Conservation (phyloP, 2,888 invertebrate genomes). For the Pseudoips prasinana region DNA sequence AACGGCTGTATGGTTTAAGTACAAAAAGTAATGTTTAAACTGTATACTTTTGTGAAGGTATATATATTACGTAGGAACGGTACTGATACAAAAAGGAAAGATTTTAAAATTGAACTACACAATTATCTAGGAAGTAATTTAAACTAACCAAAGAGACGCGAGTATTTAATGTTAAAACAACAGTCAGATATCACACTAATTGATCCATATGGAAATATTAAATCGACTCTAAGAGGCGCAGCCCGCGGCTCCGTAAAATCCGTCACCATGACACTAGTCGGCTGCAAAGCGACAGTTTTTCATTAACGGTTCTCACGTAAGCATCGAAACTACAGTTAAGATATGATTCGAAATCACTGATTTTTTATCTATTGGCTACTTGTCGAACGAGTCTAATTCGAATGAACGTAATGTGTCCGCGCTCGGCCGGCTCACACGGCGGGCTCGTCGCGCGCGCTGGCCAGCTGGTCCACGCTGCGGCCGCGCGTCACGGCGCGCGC, state of each 20-base stretch:
- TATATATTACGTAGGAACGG: too few species aligned
- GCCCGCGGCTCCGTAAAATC: constrained; percentile 10
- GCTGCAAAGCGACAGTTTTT: too few species aligned
- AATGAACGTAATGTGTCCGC: too few species aligned
- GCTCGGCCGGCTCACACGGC: neutral
- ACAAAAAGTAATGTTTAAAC: constrained; percentile 6
- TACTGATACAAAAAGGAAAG: too few species aligned
- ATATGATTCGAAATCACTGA: constrained; percentile 77
- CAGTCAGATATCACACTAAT: constrained; percentile 31
- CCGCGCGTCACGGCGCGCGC: constrained; percentile 64
- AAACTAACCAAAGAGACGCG: constrained; percentile 13
- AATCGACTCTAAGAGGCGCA: constrained; percentile 21
- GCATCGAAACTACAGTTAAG: constrained; percentile 59
- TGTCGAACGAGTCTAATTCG: too few species aligned
- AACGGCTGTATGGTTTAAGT: constrained; percentile 13
- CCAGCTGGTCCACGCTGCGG: constrained; percentile 69
- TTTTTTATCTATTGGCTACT: too few species aligned
- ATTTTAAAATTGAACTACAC: neutral
- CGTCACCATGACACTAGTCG: constrained; percentile 29
- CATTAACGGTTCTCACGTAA: too few species aligned
- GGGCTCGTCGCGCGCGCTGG: constrained; percentile 13
- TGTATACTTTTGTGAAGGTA: too few species aligned
- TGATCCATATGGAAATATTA: constrained; percentile 15
- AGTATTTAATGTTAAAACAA: constrained; percentile 36
- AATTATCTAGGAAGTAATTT: neutral